phyloP scores from a whole-genome alignment of 2,888 invertebrate genomes.

The Morpho deidamia region DNA sequence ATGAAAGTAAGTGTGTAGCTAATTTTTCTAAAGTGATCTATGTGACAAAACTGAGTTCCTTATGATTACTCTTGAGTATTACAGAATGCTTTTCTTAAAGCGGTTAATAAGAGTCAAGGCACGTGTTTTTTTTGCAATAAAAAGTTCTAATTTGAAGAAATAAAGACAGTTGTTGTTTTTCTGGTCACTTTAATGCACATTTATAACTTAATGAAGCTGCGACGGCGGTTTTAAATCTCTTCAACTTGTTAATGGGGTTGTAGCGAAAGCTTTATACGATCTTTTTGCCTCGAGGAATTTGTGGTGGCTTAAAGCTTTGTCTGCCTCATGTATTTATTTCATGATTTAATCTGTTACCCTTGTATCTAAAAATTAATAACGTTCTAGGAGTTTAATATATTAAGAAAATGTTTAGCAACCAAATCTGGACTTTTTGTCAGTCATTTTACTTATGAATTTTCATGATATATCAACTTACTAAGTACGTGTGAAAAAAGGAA shows the following conservation, averaged over 20 bases:
- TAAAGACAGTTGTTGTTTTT: slow-evolving; percentile 26
- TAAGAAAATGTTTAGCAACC: no score
- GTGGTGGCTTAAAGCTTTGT: neutral
- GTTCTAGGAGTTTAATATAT: no score
- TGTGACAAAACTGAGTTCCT: neutral
- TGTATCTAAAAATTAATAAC: no score
- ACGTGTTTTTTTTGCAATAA: slow-evolving; percentile 17
- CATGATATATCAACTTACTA: no score
- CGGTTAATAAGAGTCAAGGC: slow-evolving; percentile 12
- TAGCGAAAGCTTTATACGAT: slow-evolving; percentile 3
- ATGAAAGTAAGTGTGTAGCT: no score
- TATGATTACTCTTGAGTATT: neutral
- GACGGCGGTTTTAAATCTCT: slow-evolving; percentile 12
- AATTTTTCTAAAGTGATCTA: neutral
- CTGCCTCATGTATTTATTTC: neutral
- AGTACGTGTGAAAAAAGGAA: no score
- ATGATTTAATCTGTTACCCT: no score
- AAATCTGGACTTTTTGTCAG: no score
- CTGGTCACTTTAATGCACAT: slow-evolving; percentile 12
- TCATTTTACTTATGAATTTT: no score
- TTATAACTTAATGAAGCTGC: slow-evolving; percentile 16
- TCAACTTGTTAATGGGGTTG: slow-evolving; percentile 12
- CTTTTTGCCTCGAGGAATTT: slow-evolving; percentile 9
- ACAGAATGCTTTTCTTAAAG: slow-evolving; percentile 1
- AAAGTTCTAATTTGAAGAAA: slow-evolving; percentile 21